Conservation (phyloP, 2,888 invertebrate genomes). For the Meteorus cinctellus region DNA sequence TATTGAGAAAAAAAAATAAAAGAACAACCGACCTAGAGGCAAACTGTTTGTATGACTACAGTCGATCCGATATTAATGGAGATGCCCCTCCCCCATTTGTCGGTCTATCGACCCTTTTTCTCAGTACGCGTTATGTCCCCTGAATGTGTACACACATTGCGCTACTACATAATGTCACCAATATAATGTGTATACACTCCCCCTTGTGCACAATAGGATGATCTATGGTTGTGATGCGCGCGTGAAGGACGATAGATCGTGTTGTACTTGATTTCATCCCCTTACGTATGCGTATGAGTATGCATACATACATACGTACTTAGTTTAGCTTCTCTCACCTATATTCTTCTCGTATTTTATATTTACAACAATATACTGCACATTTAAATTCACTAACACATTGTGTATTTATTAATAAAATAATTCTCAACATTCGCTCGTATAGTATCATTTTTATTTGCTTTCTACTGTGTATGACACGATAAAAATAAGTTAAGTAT, state of each 20-base stretch:
- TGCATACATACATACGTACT: slow-evolving; percentile 16
- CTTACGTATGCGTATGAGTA: background rate
- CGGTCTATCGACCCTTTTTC: background rate
- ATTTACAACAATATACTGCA: background rate
- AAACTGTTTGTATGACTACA: slow-evolving; percentile 58
- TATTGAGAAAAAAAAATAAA: slow-evolving; percentile 67
- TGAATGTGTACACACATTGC: slow-evolving; percentile 63
- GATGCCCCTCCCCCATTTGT: slow-evolving; percentile 64
- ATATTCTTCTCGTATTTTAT: slow-evolving; percentile 13
- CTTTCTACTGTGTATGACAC: slow-evolving; percentile 35
- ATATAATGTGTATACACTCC: slow-evolving; percentile 67
- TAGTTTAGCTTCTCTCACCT: background rate
- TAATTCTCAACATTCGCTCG: slow-evolving; percentile 29
- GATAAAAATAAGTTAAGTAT: slow-evolving; percentile 44
- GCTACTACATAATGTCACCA: slow-evolving; percentile 55
- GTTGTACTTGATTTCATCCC: slow-evolving; percentile 43
- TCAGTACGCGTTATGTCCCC: slow-evolving; percentile 55
- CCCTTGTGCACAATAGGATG: slow-evolving; percentile 65
- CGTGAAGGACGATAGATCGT: slow-evolving; percentile 50
- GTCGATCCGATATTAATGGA: slow-evolving; percentile 73
- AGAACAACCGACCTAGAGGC: slow-evolving; percentile 40
- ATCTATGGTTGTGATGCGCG: slow-evolving; percentile 57
- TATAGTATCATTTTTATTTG: slow-evolving; percentile 39
- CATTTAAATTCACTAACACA: background rate
- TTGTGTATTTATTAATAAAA: too few relatives aligned